A percentile compares a stretch with the other conserved stretches of the same genome.
These are phyloP conservation scores for Engystomops pustulosus DNA, from an alignment of 2,113 vertebrate genomes.

Conservation along the genomic window DNA sequence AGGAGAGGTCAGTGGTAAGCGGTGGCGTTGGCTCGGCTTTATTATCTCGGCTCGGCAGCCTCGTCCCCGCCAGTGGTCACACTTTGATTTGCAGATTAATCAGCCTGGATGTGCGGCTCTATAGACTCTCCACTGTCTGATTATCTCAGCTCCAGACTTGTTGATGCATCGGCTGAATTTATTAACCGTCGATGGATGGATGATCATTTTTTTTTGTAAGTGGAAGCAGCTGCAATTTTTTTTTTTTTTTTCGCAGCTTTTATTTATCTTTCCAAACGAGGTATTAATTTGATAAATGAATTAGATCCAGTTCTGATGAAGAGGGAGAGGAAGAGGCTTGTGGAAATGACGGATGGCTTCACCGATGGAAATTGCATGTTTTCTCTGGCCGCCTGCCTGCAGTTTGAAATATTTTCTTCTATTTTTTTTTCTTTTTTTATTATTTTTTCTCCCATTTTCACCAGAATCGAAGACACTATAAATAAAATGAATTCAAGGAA, in stretches of 20 bases:
- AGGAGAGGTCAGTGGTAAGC: slow-evolving; percentile 68
- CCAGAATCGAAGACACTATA: neutral
- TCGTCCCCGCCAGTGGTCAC: slow-evolving; percentile 59
- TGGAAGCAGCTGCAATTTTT: slow-evolving; percentile 49
- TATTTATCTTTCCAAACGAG: slow-evolving; percentile 40
- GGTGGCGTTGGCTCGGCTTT: slow-evolving; percentile 64
- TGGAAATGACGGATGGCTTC: slow-evolving; percentile 34
- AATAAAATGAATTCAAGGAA: neutral
- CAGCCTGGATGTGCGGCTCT: slow-evolving; percentile 52
- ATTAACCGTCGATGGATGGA: slow-evolving; percentile 29
- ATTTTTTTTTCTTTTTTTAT: neutral
- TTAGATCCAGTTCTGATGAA: slow-evolving; percentile 23
- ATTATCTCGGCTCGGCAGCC: slow-evolving; percentile 65
- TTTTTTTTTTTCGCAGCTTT: slow-evolving; percentile 3
- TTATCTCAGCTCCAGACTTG: slow-evolving; percentile 67
- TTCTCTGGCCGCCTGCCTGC: slow-evolving; percentile 30
- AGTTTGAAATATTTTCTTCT: neutral
- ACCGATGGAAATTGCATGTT: neutral
- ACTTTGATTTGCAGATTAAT: slow-evolving; percentile 60
- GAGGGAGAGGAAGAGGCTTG: neutral
- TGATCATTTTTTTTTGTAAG: slow-evolving; percentile 14
- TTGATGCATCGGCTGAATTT: slow-evolving; percentile 61
- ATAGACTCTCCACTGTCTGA: slow-evolving; percentile 62
- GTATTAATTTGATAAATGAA: slow-evolving; percentile 52
- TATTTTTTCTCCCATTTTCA: too few relatives aligned